phyloP scores from a whole-genome alignment of 1,140 invertebrate species.

The Zelostemma sp. region DNA sequence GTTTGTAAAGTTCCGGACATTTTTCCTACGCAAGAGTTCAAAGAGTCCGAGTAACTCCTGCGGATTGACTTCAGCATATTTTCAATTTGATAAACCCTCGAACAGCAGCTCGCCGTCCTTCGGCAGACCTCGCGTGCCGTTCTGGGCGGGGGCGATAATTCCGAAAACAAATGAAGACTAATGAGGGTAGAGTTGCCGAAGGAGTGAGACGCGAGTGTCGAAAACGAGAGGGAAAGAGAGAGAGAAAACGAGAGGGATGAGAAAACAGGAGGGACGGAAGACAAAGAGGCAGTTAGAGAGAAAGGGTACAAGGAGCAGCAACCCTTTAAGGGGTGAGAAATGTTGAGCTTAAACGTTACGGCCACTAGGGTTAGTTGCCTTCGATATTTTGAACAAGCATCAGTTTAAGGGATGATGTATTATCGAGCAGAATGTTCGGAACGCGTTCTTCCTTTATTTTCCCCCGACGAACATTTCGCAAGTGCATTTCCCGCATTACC shows the following conservation, averaged over 20 bases:
- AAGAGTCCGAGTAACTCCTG: neutral
- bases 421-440: conserved; percentile 61
- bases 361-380: conserved; percentile 63
- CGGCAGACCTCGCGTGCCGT: conserved; percentile 54
- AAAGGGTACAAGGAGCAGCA: conserved; percentile 64
- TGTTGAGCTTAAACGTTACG: conserved; percentile 69
- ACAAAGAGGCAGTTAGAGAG: conserved; percentile 50
- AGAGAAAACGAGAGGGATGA: conserved; percentile 49
- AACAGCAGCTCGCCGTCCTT: conserved; percentile 53
- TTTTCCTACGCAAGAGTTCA: too few relatives aligned
- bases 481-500: too few relatives aligned
- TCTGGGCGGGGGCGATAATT: conserved; percentile 66
- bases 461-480: too few relatives aligned
- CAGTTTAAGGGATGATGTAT: conserved; percentile 68
- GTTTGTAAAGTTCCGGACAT: too few relatives aligned
- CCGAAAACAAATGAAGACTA: conserved; percentile 72
- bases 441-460: conserved; percentile 57
- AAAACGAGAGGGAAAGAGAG: conserved; percentile 39
- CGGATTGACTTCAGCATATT: conserved; percentile 56
- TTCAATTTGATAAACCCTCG: conserved; percentile 68
- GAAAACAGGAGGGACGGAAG: conserved; percentile 50
- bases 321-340: conserved; percentile 68
- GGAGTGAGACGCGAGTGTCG: conserved; percentile 40
- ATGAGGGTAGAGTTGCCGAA: conserved; percentile 64
- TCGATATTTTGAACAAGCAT: conserved; percentile 49